These are phyloP conservation scores for Epinephelus fuscoguttatus DNA, from an alignment of 2,113 vertebrate genomes.

Conservation along the genomic window DNA sequence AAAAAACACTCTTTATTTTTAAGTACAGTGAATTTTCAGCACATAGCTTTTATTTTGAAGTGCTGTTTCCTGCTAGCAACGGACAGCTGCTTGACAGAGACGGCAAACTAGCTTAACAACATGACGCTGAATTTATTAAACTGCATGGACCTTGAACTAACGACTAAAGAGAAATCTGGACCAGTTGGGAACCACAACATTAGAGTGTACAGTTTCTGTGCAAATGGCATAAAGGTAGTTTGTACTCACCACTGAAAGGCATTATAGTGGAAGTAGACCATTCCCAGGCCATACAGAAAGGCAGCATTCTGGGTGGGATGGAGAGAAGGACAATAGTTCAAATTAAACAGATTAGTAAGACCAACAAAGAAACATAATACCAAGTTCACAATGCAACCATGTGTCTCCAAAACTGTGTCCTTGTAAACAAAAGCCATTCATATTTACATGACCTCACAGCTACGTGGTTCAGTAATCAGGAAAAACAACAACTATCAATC, in stretches of 20 bases:
- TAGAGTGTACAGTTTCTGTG: background rate
- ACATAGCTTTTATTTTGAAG: too few relatives aligned
- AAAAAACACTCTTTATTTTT: too few relatives aligned
- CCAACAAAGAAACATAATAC: background rate
- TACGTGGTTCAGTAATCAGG: background rate
- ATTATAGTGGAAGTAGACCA: slow-evolving; percentile 99
- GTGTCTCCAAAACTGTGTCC: background rate
- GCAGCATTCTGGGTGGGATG: slow-evolving; percentile 93
- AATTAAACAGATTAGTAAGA: background rate
- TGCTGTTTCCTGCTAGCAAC: too few relatives aligned
- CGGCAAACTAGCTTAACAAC: too few relatives aligned
- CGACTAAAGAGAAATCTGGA: too few relatives aligned
- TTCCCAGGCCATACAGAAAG: slow-evolving; percentile 99
- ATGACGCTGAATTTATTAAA: too few relatives aligned
- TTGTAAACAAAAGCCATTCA: background rate
- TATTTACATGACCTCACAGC: background rate
- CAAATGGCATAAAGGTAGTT: background rate
- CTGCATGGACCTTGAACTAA: too few relatives aligned
- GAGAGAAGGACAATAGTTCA: background rate
- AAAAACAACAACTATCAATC: background rate
- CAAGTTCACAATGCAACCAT: background rate
- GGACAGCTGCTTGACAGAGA: too few relatives aligned
- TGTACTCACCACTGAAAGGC: slow-evolving; percentile 99
- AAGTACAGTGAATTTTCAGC: too few relatives aligned
- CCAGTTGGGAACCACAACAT: too few relatives aligned